Conservation (phyloP, 2,113 vertebrate genomes). For the Stictonetta naevosa region DNA sequence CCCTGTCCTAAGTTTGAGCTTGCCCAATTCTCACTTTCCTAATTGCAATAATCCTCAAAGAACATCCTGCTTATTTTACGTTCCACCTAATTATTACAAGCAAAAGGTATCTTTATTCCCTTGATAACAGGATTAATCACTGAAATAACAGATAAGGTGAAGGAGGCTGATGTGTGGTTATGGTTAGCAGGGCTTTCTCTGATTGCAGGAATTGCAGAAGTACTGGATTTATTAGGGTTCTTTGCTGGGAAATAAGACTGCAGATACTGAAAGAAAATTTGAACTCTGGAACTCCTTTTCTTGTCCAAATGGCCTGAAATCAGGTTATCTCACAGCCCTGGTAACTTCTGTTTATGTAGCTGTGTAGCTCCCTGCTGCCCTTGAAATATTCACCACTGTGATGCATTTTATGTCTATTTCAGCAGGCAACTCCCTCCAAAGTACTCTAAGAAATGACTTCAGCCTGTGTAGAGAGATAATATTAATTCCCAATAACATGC, state of each 20-base stretch:
- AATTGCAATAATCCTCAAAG: accelerated
- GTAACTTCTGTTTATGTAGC: too few relatives aligned
- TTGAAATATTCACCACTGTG: neutral
- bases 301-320: accelerated
- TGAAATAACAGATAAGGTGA: accelerated
- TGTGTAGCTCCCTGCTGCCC: neutral
- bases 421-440: neutral
- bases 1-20: too few relatives aligned
- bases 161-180: accelerated
- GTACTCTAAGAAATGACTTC: accelerated
- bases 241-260: neutral
- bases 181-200: neutral
- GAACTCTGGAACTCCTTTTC: neutral
- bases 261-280: neutral
- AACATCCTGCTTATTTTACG: accelerated
- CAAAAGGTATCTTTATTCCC: neutral
- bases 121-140: neutral
- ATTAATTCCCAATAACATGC: accelerated
- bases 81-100: neutral
- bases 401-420: accelerated
- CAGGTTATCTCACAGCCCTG: accelerated
- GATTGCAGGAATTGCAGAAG: accelerated
- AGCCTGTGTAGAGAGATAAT: accelerated
- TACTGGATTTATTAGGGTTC: neutral
- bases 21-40: neutral